Conservation (phyloP, 2,888 invertebrate genomes). For the Matsumyia berberina region DNA sequence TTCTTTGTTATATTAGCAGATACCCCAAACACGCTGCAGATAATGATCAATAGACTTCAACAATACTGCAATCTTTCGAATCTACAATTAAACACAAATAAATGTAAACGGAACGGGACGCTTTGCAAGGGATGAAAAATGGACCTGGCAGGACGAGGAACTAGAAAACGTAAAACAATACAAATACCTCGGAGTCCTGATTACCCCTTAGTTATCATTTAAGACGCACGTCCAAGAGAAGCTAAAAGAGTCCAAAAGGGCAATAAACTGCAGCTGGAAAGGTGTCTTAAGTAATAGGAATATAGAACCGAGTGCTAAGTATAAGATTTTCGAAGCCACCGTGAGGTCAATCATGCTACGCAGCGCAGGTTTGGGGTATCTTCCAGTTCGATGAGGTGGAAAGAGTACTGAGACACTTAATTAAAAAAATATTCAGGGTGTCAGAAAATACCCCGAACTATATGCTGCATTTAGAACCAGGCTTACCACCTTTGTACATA, state of each 20-base stretch:
- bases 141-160: constrained; percentile 8
- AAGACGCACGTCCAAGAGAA: not conserved
- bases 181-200: not conserved
- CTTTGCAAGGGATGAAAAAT: constrained; percentile 1
- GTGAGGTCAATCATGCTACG: constrained; percentile 8
- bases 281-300: not conserved
- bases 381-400: not conserved
- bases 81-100: no score
- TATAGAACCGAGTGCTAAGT: not conserved
- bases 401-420: not conserved
- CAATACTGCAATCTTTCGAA: no score
- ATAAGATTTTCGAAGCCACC: not conserved
- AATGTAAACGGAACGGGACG: no score
- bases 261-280: constrained; percentile 15
- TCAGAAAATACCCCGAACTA: not conserved
- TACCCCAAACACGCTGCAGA: no score
- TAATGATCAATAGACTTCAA: no score
- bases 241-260: not conserved
- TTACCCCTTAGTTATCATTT: not conserved
- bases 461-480: no score
- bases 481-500: no score
- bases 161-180: not conserved
- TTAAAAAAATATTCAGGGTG: not conserved
- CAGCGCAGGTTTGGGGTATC: constrained; percentile 3
- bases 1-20: no score